Base-by-base conservation (phyloP, 2,888 invertebrate species). In the Mactromeris polynyma region DNA sequence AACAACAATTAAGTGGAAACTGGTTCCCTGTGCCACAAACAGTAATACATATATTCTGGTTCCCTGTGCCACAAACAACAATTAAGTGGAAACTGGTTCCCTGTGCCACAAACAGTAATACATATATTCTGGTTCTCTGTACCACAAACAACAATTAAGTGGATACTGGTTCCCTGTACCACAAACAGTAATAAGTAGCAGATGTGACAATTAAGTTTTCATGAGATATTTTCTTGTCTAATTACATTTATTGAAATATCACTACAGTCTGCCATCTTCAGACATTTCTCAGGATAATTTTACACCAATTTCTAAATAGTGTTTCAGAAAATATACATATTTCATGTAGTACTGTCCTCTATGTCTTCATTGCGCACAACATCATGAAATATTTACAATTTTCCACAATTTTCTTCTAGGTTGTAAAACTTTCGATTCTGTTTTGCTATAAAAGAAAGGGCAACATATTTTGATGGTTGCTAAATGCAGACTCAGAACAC, bases 261-360 rank as follows among this genome's bases (percentile, higher is more conserved):
- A 36, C 19, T 36, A 73, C 14, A 36, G 1, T 14, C 33, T 36
- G 31, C 36, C 19, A 73, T 19, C 14, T 31, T 73, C 31, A 73
- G 73, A 73, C 36, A 19, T 73, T 33, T 73, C 73, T 19, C 4
- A 17, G 73, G 19, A 11, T 36, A 73, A 73, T 33, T 73, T 73
- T 17, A 73, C 73, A 73, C 36, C 73, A 73, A 26, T 73, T 73
- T 73, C 33, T 73, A 73, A 33, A 73, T 2, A 73, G 14, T 73
- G 73, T 73, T 36, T 73, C 73, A 73, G 36, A 36, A 73, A 36
- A 73, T 73, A 73, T 73, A 36, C 73, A 73, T 73, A 33, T 33
- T 73, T 73, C 36, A 73, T 73, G 73, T 73, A 73, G 36, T 33
- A 36, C 36, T 17, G 73, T 73, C 36, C 73, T 33, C 14, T 2